Percentiles rank a stretch among this genome's conserved stretches.
Evolutionary conservation across 2,113 vertebrate genomes (phyloP).

Genomic region (Delphinapterus leucas): DNA sequence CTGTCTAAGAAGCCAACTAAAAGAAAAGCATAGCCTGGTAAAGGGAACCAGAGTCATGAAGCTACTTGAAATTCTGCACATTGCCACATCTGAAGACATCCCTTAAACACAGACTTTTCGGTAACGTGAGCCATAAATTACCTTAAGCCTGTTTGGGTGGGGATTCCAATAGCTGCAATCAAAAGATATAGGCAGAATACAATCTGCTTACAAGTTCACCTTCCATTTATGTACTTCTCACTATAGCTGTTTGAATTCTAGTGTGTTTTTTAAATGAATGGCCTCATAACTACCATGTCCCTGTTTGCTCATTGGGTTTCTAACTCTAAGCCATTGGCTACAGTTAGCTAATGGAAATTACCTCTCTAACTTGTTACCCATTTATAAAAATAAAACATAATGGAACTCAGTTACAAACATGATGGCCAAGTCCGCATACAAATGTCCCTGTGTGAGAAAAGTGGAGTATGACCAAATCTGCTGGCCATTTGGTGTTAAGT

Average conservation of each 20-base stretch:
- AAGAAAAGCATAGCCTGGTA: background rate
- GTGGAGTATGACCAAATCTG: background rate
- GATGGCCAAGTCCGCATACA: background rate
- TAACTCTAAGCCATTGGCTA: background rate
- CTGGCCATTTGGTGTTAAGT: background rate
- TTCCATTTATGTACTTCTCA: background rate
- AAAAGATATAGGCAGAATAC: background rate
- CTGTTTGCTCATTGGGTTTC: background rate
- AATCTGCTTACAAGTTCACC: background rate
- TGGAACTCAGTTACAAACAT: background rate
- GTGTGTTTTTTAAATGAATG: background rate
- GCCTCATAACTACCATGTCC: background rate
- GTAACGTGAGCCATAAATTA: background rate
- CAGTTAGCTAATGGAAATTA: background rate
- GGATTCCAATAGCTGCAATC: background rate
- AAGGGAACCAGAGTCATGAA: background rate
- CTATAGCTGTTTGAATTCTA: background rate
- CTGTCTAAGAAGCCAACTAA: background rate
- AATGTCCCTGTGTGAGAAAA: background rate
- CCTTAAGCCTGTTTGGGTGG: background rate
- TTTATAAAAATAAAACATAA: conserved; percentile 22
- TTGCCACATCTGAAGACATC: background rate
- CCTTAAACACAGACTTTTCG: background rate
- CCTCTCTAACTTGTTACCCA: conserved; percentile 25
- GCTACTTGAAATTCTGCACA: background rate